phyloP scores from a whole-genome alignment of 2,888 invertebrate genomes.

The Automeris io region DNA sequence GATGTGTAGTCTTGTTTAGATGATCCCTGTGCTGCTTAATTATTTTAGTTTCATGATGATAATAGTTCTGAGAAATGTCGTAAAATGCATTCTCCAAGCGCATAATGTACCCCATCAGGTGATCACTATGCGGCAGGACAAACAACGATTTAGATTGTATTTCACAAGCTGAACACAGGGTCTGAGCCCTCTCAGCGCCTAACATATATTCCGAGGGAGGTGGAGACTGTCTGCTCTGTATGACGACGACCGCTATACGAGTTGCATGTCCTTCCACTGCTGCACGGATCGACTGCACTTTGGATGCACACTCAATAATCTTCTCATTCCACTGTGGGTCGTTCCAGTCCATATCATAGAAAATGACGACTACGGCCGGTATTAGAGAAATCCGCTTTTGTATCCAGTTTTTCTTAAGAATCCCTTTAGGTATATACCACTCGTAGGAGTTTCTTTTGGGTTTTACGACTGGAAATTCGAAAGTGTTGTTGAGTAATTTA shows the following conservation, averaged over 20 bases:
- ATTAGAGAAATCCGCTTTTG: slow-evolving; percentile 92
- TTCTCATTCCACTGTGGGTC: slow-evolving; percentile 96
- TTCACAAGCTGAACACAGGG: slow-evolving; percentile 93
- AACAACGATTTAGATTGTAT: slow-evolving; percentile 94
- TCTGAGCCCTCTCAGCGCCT: slow-evolving; percentile 93
- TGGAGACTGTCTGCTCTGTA: slow-evolving; percentile 89
- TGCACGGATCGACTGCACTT: slow-evolving; percentile 88
- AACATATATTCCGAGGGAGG: slow-evolving; percentile 89
- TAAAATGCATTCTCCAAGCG: slow-evolving; percentile 95
- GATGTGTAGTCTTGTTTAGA: slow-evolving; percentile 93
- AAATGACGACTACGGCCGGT: slow-evolving; percentile 95
- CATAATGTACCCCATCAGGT: slow-evolving; percentile 83
- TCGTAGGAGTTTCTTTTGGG: slow-evolving; percentile 94
- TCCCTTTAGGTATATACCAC: slow-evolving; percentile 96
- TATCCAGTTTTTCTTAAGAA: slow-evolving; percentile 96
- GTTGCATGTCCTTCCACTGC: slow-evolving; percentile 84
- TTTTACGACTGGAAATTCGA: slow-evolving; percentile 92
- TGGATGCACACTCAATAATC: slow-evolving; percentile 93
- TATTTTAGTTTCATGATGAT: slow-evolving; percentile 90
- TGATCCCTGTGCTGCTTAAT: slow-evolving; percentile 94
- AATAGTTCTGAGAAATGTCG: slow-evolving; percentile 95
- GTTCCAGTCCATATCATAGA: slow-evolving; percentile 98
- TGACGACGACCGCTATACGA: slow-evolving; percentile 90
- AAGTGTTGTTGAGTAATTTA: slow-evolving; percentile 86
- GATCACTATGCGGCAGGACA: slow-evolving; percentile 93